phyloP scores from a whole-genome alignment of 2,888 invertebrate genomes.

The Ochropacha duplaris region DNA sequence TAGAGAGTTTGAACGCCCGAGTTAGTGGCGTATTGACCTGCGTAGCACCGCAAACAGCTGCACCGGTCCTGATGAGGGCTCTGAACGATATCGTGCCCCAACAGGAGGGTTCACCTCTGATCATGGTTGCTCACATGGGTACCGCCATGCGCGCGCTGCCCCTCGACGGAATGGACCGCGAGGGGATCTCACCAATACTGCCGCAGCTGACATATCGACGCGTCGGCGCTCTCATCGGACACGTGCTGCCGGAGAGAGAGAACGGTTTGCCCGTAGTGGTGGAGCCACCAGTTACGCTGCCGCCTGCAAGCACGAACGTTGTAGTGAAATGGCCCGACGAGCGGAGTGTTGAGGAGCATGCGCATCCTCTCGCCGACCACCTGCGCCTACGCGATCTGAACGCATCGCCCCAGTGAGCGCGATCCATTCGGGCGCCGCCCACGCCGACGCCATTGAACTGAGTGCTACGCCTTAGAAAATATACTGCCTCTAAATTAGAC shows the following conservation, averaged over 20 bases:
- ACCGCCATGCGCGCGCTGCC: constrained; percentile 36
- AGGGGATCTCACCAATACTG: constrained; percentile 34
- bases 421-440: constrained; percentile 26
- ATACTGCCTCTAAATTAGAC: constrained; percentile 50
- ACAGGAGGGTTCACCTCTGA: constrained; percentile 51
- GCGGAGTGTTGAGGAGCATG: constrained; percentile 37
- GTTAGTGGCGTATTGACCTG: constrained; percentile 87
- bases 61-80: constrained; percentile 62
- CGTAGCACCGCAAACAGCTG: constrained; percentile 56
- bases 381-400: constrained; percentile 65
- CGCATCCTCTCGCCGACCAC: constrained; percentile 64
- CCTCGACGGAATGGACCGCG: constrained; percentile 33
- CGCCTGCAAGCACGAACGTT: constrained; percentile 57
- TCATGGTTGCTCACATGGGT: constrained; percentile 57
- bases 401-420: constrained; percentile 63
- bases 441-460: constrained; percentile 47
- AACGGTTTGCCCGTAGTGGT: constrained; percentile 65
- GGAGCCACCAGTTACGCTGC: constrained; percentile 73
- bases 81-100: constrained; percentile 63
- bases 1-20: constrained; percentile 88
- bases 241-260: constrained; percentile 64
- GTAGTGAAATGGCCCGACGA: constrained; percentile 75
- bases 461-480: constrained; percentile 58
- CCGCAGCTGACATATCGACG: constrained; percentile 59
- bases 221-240: constrained; percentile 66